phyloP scores from a whole-genome alignment of 2,113 vertebrate species.

The Petaurus breviceps region DNA sequence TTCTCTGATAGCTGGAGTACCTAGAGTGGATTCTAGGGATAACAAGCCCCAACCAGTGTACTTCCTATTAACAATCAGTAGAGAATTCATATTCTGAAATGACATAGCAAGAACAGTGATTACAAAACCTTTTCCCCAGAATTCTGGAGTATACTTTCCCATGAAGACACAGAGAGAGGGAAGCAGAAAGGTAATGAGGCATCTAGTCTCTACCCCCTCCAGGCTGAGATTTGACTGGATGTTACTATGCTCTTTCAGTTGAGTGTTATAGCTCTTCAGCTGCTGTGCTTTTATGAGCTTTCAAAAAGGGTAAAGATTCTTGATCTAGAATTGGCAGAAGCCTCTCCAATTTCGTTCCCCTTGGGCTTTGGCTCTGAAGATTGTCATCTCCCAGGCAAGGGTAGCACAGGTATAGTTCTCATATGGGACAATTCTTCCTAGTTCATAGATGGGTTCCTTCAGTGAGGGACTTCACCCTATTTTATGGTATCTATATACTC shows the following conservation, averaged over 20 bases:
- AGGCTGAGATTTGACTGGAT: neutral
- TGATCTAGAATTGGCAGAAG: neutral
- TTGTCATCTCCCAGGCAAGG: neutral
- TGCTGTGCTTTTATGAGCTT: neutral
- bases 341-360: neutral
- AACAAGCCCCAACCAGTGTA: neutral
- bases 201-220: neutral
- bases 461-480: neutral
- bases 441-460: neutral
- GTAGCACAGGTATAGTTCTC: neutral
- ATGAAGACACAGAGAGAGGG: neutral
- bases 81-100: neutral
- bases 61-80: neutral
- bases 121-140: neutral
- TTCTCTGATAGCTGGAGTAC: neutral
- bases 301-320: neutral
- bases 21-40: neutral
- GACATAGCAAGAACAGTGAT: neutral
- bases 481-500: neutral
- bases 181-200: neutral
- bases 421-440: neutral
- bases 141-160: neutral
- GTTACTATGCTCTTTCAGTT: neutral
- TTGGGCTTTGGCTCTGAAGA: neutral
- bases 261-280: neutral